Conservation (phyloP, 2,113 vertebrate genomes). For the Sterrhoptilus dennistouni region DNA sequence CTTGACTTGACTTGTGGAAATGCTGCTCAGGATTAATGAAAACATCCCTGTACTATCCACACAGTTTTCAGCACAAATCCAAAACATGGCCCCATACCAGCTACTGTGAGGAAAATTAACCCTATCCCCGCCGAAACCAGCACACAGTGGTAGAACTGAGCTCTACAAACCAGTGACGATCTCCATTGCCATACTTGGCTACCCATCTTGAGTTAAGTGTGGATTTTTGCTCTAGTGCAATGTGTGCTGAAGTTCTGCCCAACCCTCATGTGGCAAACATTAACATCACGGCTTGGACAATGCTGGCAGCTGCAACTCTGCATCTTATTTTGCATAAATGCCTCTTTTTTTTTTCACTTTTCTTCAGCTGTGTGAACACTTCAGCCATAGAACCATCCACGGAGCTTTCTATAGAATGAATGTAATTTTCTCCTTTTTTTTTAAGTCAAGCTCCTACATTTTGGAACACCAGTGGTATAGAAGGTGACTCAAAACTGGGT, state of each 20-base stretch:
- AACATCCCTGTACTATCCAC: neutral
- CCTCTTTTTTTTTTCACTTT: neutral
- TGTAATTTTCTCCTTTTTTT: neutral
- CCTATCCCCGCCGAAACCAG: neutral
- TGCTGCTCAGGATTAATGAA: neutral
- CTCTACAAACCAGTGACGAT: neutral
- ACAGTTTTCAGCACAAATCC: neutral
- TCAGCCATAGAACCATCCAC: neutral
- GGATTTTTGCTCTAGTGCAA: neutral
- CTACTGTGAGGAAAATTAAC: neutral
- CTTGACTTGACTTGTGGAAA: neutral
- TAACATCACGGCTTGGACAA: neutral
- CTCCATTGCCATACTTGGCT: neutral
- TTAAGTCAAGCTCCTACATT: neutral
- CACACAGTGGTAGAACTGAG: neutral
- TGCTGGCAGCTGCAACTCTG: neutral
- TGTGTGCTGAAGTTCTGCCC: neutral
- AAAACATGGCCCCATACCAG: neutral
- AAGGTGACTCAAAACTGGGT: neutral
- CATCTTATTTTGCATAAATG: neutral
- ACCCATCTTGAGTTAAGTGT: neutral
- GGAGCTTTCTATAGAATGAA: neutral
- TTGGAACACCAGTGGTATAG: neutral
- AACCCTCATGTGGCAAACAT: neutral
- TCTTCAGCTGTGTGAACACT: neutral